Percentiles rank a stretch among this genome's conserved stretches.
These are phyloP conservation scores for Stegana nigrithorax DNA, from an alignment of 2,888 invertebrate species.

Conservation along the genomic window DNA sequence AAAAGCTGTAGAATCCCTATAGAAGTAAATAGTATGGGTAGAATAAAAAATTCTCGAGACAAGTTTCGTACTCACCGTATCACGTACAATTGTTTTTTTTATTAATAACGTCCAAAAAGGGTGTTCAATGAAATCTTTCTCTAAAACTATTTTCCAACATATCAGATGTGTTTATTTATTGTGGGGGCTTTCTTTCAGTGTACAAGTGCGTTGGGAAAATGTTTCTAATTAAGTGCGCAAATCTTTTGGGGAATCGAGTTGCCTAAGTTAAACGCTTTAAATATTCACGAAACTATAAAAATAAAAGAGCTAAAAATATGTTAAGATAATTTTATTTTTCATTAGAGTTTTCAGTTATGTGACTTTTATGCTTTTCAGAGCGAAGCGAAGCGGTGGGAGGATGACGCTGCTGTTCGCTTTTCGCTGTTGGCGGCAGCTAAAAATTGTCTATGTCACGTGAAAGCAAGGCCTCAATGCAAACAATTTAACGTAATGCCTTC, in stretches of 20 bases:
- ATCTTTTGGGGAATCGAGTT: slow-evolving; percentile 16
- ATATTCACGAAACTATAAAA: not conserved
- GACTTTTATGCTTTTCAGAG: slow-evolving; percentile 46
- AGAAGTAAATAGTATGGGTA: too few species aligned
- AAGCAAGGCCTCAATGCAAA: slow-evolving; percentile 25
- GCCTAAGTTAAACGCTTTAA: not conserved
- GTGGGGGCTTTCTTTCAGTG: too few species aligned
- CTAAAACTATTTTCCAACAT: too few species aligned
- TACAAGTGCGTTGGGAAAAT: slow-evolving; percentile 41
- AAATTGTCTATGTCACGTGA: slow-evolving; percentile 31
- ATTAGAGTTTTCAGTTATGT: slow-evolving; percentile 26
- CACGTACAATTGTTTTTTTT: too few species aligned
- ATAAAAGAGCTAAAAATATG: not conserved
- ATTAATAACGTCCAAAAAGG: too few species aligned
- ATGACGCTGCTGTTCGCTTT: not conserved
- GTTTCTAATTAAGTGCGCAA: slow-evolving; percentile 51
- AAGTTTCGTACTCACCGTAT: too few species aligned
- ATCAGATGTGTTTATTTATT: too few species aligned
- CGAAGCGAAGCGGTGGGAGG: slow-evolving; percentile 30
- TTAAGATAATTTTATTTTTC: too few species aligned
- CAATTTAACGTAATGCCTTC: too few species aligned
- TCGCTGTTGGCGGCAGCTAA: not conserved
- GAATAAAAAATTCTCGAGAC: too few species aligned
- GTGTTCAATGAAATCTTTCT: too few species aligned
- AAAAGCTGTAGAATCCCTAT: too few species aligned